Conservation (phyloP, 2,888 invertebrate species). For the Hydropsyche betteni region DNA sequence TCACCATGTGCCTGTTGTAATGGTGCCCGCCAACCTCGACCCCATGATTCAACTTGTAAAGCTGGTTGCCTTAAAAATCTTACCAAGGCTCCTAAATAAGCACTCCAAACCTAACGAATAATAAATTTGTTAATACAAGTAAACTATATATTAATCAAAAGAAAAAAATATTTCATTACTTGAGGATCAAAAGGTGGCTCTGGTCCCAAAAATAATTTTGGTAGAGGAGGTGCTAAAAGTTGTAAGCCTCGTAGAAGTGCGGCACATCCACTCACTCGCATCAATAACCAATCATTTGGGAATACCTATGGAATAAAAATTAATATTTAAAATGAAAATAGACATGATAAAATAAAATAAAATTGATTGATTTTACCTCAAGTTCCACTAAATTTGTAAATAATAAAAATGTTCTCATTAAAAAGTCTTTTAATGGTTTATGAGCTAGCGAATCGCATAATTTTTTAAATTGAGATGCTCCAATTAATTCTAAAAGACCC, state of each 20-base stretch:
- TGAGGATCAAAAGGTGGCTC: conserved; percentile 80
- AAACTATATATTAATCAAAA: conserved; percentile 15
- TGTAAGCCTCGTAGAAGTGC: conserved; percentile 85
- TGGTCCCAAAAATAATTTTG: conserved; percentile 80
- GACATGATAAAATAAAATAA: not conserved
- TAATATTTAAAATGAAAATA: not conserved
- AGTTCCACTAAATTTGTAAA: conserved; percentile 82
- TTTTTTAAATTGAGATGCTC: conserved; percentile 86
- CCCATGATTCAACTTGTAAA: conserved; percentile 50
- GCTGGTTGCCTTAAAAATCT: conserved; percentile 50
- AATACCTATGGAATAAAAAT: conserved; percentile 66
- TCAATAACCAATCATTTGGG: conserved; percentile 89
- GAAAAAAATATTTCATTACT: conserved; percentile 59
- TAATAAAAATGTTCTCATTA: conserved; percentile 82
- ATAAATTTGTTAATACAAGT: conserved; percentile 20
- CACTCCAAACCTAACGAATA: conserved; percentile 48
- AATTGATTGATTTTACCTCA: conserved; percentile 60
- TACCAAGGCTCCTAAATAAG: conserved; percentile 50
- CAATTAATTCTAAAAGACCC: conserved; percentile 85
- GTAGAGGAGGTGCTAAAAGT: conserved; percentile 87
- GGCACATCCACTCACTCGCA: conserved; percentile 88
- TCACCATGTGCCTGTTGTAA: conserved; percentile 74
- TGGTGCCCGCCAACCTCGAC: conserved; percentile 50
- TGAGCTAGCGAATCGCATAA: conserved; percentile 84
- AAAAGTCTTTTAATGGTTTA: conserved; percentile 85